Evolutionary conservation across 1,140 invertebrate genomes (phyloP).

Genomic region (Paraescarpia echinospica): DNA sequence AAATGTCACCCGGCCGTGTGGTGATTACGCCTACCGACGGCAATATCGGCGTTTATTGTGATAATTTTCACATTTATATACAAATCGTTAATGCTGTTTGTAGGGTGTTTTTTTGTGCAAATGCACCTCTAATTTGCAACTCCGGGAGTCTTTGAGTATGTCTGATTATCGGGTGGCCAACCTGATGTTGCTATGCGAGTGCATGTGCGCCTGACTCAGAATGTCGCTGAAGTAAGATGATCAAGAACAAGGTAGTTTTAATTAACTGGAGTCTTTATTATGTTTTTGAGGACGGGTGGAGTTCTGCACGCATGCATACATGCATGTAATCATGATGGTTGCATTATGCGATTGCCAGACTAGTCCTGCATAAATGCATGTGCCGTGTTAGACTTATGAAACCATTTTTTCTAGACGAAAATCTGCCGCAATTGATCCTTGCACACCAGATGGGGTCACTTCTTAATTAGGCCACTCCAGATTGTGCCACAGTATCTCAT

Average conservation of each 20-base stretch:
- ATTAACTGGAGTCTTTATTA: neutral
- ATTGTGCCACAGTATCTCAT: too few species aligned
- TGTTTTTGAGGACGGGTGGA: neutral
- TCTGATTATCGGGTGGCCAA: neutral
- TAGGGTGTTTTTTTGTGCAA: neutral
- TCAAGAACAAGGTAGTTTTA: neutral
- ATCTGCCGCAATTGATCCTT: too few species aligned
- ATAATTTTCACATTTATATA: slow-evolving; percentile 3
- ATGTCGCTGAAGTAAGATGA: neutral
- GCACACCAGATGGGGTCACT: too few species aligned
- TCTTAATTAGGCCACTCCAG: too few species aligned
- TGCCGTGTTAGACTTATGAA: neutral
- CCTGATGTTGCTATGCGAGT: neutral
- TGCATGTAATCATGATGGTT: neutral
- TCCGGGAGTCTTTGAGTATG: neutral
- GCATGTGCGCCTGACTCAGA: neutral
- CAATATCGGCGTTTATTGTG: neutral
- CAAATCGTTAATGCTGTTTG: neutral
- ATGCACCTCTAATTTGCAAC: neutral
- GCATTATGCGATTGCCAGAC: neutral
- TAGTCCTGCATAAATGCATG: neutral
- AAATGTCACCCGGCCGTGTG: neutral
- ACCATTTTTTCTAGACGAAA: too few species aligned
- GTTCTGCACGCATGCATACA: neutral
- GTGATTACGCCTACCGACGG: neutral